These are phyloP conservation scores for Heteropelma amictum DNA, from an alignment of 2,888 invertebrate genomes.

Conservation along the genomic window DNA sequence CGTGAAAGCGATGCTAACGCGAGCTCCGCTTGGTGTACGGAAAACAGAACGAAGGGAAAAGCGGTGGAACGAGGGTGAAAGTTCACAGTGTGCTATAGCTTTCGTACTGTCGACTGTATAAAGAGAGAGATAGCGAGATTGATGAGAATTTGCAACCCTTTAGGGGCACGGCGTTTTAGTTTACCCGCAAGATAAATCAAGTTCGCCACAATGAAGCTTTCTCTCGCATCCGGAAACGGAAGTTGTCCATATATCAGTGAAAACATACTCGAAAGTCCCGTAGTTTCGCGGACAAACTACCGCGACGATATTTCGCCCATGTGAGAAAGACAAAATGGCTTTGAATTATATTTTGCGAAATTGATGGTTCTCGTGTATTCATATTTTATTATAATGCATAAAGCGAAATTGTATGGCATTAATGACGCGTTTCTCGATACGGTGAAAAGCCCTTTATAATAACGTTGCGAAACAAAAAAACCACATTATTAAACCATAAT, in stretches of 20 bases:
- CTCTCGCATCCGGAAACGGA: conserved; percentile 46
- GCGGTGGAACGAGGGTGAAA: conserved; percentile 31
- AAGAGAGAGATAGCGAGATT: conserved; percentile 23
- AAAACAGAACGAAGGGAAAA: conserved; percentile 1
- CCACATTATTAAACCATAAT: too few relatives aligned
- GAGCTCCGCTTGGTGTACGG: conserved; percentile 27
- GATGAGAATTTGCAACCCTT: conserved; percentile 41
- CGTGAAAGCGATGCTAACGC: conserved; percentile 40
- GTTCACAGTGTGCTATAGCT: conserved; percentile 39
- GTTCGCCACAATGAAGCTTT: conserved; percentile 51
- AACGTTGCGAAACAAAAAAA: too few relatives aligned
- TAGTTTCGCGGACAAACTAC: background rate
- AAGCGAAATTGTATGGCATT: too few relatives aligned
- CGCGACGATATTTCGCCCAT: conserved; percentile 12
- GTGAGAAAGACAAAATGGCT: background rate
- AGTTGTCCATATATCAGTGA: conserved; percentile 50
- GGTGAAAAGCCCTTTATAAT: too few relatives aligned
- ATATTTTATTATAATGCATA: too few relatives aligned
- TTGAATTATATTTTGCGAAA: background rate
- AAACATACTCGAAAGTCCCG: conserved; percentile 47
- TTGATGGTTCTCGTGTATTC: background rate
- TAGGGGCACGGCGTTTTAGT: conserved; percentile 30
- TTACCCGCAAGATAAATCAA: conserved; percentile 47
- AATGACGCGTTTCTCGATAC: too few relatives aligned
- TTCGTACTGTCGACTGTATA: background rate